phyloP scores from a whole-genome alignment of 1,140 invertebrate genomes.

The Ips typographus region DNA sequence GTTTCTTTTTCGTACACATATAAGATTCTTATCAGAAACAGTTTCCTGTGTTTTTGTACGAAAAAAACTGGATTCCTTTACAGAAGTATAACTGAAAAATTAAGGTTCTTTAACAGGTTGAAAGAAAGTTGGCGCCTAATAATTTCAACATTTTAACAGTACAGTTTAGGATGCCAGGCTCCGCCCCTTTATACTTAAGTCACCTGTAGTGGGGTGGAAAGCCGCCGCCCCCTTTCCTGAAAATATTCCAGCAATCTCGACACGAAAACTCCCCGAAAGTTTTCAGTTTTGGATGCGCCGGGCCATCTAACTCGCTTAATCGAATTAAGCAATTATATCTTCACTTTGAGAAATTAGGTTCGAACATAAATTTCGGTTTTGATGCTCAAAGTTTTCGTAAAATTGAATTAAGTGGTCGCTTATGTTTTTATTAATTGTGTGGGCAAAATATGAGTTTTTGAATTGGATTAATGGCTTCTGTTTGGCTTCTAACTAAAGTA shows the following conservation, averaged over 20 bases:
- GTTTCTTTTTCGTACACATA: background rate
- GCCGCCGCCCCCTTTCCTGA: slow-evolving; percentile 21
- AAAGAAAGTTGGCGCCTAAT: no score
- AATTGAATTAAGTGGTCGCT: no score
- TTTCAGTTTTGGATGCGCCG: slow-evolving; percentile 26
- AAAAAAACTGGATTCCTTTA: no score
- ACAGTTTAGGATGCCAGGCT: slow-evolving; percentile 6
- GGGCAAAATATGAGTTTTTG: no score
- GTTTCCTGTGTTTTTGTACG: background rate
- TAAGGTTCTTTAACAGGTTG: no score
- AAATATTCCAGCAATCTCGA: slow-evolving; percentile 13
- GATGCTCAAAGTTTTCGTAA: no score
- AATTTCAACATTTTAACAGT: no score
- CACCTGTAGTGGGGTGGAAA: slow-evolving; percentile 12
- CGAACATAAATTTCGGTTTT: slow-evolving; percentile 1
- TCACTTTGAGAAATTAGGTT: background rate
- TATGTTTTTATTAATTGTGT: no score
- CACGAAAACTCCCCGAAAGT: slow-evolving; percentile 15
- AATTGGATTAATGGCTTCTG: no score
- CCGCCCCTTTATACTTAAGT: slow-evolving; percentile 21
- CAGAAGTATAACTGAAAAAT: no score
- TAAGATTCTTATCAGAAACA: background rate
- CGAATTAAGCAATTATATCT: slow-evolving; percentile 16
- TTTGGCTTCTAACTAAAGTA: no score
- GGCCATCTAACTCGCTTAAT: slow-evolving; percentile 16